Conservation (phyloP, 2,113 vertebrate species). For the Tupaia tana region DNA sequence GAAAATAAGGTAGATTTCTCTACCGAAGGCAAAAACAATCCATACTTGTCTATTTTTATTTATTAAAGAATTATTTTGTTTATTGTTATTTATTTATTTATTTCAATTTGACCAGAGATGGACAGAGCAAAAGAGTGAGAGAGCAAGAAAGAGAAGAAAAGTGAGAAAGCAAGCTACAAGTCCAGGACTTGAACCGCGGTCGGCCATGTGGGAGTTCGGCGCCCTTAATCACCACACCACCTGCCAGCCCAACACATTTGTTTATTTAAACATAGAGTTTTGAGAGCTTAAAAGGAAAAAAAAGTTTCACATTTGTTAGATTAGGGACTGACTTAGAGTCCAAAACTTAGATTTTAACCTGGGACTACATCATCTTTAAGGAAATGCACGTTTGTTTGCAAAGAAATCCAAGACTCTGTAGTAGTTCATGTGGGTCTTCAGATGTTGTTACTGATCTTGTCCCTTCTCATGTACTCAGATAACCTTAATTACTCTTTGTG, state of each 20-base stretch:
- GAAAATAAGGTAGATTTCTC: background rate
- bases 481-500: background rate
- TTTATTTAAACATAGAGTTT: background rate
- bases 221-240: too few species aligned
- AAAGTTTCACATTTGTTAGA: constrained; percentile 1
- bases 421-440: background rate
- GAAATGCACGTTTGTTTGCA: background rate
- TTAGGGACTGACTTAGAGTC: background rate
- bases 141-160: too few species aligned
- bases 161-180: too few species aligned
- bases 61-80: too few species aligned
- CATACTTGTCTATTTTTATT: background rate
- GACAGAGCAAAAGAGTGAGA: too few species aligned
- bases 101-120: too few species aligned
- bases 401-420: background rate
- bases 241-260: background rate
- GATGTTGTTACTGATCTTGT: background rate
- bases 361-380: background rate
- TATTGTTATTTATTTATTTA: too few species aligned
- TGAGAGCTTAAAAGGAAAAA: constrained; percentile 25
- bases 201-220: too few species aligned
- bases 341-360: background rate
- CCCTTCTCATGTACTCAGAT: background rate
- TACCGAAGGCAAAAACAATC: background rate
- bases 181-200: too few species aligned